Evolutionary conservation across 2,888 invertebrate genomes (phyloP), one percentile per base, ranked within the genome.

Genomic region (Mayetiola destructor): DNA sequence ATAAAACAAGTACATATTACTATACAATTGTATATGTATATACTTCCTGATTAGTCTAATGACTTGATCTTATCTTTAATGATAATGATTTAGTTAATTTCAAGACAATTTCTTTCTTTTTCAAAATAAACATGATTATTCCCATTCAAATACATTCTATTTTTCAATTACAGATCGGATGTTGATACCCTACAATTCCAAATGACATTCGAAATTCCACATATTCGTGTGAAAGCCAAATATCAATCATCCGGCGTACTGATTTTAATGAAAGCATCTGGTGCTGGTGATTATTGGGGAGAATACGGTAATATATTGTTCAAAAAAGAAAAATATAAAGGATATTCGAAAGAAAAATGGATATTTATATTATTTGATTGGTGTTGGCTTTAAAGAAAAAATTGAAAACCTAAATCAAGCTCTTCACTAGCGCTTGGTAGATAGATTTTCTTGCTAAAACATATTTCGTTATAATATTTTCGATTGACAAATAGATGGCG

Each of bases 271-370:
- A 82, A 86, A 63, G 88, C 89, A 8, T 85, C 87, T 0, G 88
- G 89, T 3, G 86, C 87, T 55, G 89, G 89, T 3, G 88, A 89
- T 68, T 89, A 89, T 70, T 89, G 88, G 88, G 89, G 89, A 58
- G 87, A 88, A 73, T 89, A 89, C 66, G 86, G 89, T 88, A 67
- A 72, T 53, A 6, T 8, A 14, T 54, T 16, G 21, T 16, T 54
- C 36, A n/a, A n/a, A n/a, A n/a, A n/a, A n/a, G n/a, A n/a, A n/a
- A n/a, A n/a, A n/a, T n/a, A n/a, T n/a, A n/a, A n/a, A n/a, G n/a
- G n/a, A n/a, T n/a, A n/a, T n/a, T n/a, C n/a, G n/a, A n/a, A n/a
- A n/a, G n/a, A n/a, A n/a, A n/a, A n/a, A n/a, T n/a, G n/a, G n/a
- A n/a, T n/a, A n/a, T n/a, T n/a, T n/a, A n/a, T n/a, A n/a, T n/a